Base-by-base conservation (phyloP, 2,797 vertebrate species). In the Hyperoplus immaculatus region DNA sequence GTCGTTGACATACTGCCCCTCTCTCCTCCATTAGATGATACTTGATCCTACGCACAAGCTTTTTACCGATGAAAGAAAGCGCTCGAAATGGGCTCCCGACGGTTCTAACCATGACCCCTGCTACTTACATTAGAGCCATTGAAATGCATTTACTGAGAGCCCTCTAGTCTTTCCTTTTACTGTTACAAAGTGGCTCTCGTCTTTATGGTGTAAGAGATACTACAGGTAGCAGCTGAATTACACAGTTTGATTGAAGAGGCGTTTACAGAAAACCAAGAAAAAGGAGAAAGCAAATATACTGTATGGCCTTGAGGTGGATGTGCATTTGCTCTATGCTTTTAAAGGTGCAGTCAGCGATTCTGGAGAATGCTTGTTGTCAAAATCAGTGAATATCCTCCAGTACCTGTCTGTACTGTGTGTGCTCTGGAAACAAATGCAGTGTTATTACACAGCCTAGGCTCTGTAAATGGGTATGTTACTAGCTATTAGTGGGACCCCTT, bases 21-120 rank as follows among this genome's bases (percentile, higher is more conserved):
- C 78, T 85, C 50, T 54, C 60, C 68, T 94, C 93, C 94, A 95
- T 96, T 95, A 95, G 89, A 77, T 71, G 95, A 94, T 66, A 95
- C 91, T 90, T 84, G 94, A 96, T 95, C 92, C 88, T 10, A 16
- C 68, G 8, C 77, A 29, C 29, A 29, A 61, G 82, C 81, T 81
- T 87, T 65, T 85, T 77, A 61, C 84, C 38, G 79, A 84, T 82
- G 82, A 90, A 82, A 74, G 75, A 64, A 67, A 82, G 67, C 4
- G 4, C 71, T 88, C 92, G 87, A 93, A 93, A 93, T 89, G 87
- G 88, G 74, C 88, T 86, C 21, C 41, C 72, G 62, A 49, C 71
- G 81, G 75, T 83, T 89, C 84, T 77, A 66, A 64, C 57, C 61
- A 5, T 88, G 91, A 92, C 87, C 88, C 83, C n/a, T 5, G 84